Evolutionary conservation across 1,140 invertebrate species (phyloP), one percentile per base, ranked within the genome.

Genomic region (Danaus plexippus): DNA sequence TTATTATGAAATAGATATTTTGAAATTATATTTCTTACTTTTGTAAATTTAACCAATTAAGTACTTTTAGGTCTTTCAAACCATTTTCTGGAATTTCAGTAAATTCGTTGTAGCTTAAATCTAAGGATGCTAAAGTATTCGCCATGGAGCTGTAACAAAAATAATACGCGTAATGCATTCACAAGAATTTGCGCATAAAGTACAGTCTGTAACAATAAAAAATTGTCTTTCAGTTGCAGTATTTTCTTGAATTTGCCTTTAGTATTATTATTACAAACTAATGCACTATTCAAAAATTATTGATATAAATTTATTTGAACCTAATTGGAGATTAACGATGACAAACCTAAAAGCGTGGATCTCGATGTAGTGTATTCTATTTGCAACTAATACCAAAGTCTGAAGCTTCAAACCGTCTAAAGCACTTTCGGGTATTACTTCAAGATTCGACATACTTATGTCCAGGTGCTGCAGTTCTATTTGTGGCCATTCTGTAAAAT

Each of bases 1-100:
- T 0, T 47, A 47, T 47, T 9, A 13, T 7, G 11, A 40, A 42
- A 54, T 54, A 6, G 9, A 46, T 9, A 54, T 54, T 50, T 32
- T 61, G 18, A 47, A 67, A 58, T 59, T 57, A 63, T 47, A 65
- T 45, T 56, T 76, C 88, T 88, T 89, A 93, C 92, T 92, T 92
- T 81, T 92, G 91, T 50, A 94, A 85, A 85, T 93, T 94, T 56
- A 93, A 87, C 92, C 92, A 94, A 75, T 93, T 91, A 61, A 94
- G 85, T 66, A 89, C 88, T 76, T 89, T 89, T 43, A 94, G 87
- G 54, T 90, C 88, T 71, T 88, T 89, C 55, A 94, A 86, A 45
- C 92, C 90, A 61, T 88, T 76, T 54, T 91, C 88, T 22, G 93
- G 93, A 67, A 94, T 85, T 68, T 89, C 88, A 69, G 90, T 89